phyloP scores from a whole-genome alignment of 2,797 vertebrate species.

The Acomys russatus region DNA sequence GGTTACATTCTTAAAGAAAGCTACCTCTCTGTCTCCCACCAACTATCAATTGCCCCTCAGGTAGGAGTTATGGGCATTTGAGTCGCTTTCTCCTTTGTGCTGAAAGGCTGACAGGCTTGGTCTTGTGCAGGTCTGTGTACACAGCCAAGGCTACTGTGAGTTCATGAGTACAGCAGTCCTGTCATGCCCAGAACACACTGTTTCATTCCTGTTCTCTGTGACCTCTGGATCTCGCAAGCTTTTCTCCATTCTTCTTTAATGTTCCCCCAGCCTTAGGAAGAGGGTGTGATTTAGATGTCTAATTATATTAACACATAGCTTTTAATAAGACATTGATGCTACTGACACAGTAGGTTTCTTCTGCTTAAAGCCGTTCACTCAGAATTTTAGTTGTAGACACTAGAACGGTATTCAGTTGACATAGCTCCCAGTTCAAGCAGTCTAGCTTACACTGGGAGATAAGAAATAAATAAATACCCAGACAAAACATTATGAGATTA shows the following conservation, averaged over 20 bases:
- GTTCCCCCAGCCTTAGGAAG: neutral
- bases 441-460: neutral
- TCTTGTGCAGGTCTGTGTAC: neutral
- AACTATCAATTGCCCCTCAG: neutral
- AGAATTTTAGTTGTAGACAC: conserved; percentile 31
- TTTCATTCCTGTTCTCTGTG: neutral
- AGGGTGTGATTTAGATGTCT: neutral
- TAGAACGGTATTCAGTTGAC: conserved; percentile 10
- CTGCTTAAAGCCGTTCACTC: neutral
- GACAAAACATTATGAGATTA: too few species aligned
- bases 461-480: neutral
- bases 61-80: neutral
- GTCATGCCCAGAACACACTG: neutral
- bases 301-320: neutral
- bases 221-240: neutral
- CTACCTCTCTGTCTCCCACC: neutral
- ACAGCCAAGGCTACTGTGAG: neutral
- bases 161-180: neutral
- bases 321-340: neutral
- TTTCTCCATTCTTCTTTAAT: neutral
- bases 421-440: conserved; percentile 6
- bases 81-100: neutral
- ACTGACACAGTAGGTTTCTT: conserved; percentile 27
- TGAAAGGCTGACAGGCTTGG: neutral
- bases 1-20: neutral